Evolutionary conservation across 2,888 invertebrate species (phyloP).

Genomic region (Mylabris sibirica): DNA sequence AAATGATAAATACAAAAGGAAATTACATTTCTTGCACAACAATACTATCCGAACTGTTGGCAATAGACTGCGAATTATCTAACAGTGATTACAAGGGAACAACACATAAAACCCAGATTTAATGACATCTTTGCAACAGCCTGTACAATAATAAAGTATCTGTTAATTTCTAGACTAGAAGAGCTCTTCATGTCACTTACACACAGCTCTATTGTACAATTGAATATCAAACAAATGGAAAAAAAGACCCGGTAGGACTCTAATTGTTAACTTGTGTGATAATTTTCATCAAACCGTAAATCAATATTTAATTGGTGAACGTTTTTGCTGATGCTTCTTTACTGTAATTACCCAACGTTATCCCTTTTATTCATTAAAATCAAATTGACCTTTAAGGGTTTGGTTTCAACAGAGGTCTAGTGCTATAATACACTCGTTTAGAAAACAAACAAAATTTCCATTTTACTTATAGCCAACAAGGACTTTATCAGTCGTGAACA

Average conservation of each 20-base stretch:
- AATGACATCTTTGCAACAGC: slow-evolving; percentile 54
- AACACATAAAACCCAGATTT: slow-evolving; percentile 55
- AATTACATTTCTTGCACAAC: slow-evolving; percentile 43
- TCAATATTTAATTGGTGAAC: not conserved
- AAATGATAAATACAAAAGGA: slow-evolving; percentile 39
- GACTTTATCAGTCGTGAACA: not conserved
- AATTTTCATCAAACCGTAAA: not conserved
- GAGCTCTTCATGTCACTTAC: slow-evolving; percentile 17
- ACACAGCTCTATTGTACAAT: not conserved
- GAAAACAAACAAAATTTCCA: slow-evolving; percentile 43
- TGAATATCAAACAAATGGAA: not conserved
- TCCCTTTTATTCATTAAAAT: slow-evolving; percentile 32
- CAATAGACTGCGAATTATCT: slow-evolving; percentile 51
- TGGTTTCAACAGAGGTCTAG: slow-evolving; percentile 39
- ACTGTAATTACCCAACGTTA: slow-evolving; percentile 14
- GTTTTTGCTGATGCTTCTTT: not conserved
- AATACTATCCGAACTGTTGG: slow-evolving; percentile 40
- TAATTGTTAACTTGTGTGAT: not conserved
- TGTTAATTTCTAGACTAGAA: slow-evolving; percentile 51
- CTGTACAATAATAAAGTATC: slow-evolving; percentile 54
- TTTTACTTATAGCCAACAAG: slow-evolving; percentile 33
- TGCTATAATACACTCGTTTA: slow-evolving; percentile 37
- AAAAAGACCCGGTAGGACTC: not conserved
- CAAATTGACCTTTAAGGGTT: slow-evolving; percentile 38
- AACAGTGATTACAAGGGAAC: slow-evolving; percentile 54